These are phyloP conservation scores for Acanthornis magna DNA, from an alignment of 2,797 vertebrate species.

Conservation along the genomic window DNA sequence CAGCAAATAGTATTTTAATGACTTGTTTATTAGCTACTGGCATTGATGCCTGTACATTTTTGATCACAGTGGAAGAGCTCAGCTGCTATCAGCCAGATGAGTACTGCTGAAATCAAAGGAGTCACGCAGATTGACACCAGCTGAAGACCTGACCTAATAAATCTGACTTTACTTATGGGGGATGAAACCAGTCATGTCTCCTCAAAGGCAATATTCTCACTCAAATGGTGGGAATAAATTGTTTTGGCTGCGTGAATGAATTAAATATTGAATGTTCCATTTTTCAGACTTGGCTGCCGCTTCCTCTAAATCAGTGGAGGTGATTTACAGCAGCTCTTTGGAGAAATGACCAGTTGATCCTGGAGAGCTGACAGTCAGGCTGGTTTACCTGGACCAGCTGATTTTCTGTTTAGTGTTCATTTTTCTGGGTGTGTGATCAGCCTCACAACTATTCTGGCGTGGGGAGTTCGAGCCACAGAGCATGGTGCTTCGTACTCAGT, in stretches of 20 bases:
- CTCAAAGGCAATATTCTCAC: background rate
- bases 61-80: background rate
- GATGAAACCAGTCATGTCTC: background rate
- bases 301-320: background rate
- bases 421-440: background rate
- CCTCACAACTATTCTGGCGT: background rate
- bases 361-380: background rate
- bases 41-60: background rate
- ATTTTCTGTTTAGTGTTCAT: background rate
- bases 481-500: background rate
- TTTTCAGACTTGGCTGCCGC: background rate
- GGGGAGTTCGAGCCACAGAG: background rate
- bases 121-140: conserved; percentile 18
- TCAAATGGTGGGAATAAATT: background rate
- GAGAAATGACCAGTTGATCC: background rate
- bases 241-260: background rate
- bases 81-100: background rate
- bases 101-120: background rate
- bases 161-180: background rate
- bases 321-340: background rate
- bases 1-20: background rate
- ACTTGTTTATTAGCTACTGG: background rate
- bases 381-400: background rate
- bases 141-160: conserved; percentile 35
- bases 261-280: background rate